These are phyloP conservation scores for Serilophus lunatus DNA, from an alignment of 2,113 vertebrate genomes.

Conservation along the genomic window DNA sequence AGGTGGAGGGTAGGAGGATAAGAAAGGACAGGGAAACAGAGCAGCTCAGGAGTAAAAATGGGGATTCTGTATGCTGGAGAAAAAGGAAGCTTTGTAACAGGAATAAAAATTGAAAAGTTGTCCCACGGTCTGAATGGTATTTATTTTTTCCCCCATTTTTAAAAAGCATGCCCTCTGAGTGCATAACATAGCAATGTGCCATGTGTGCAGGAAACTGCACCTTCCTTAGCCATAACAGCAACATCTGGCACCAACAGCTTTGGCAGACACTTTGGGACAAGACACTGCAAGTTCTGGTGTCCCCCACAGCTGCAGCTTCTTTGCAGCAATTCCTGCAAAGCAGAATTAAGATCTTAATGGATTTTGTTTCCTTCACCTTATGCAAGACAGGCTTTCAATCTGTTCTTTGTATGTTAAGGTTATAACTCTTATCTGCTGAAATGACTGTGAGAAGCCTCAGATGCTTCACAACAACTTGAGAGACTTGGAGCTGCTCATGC, in stretches of 20 bases:
- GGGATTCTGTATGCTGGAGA: background rate
- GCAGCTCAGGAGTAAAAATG: background rate
- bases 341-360: background rate
- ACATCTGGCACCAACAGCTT: background rate
- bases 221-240: background rate
- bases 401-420: background rate
- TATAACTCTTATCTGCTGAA: background rate
- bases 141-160: background rate
- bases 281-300: background rate
- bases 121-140: background rate
- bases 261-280: background rate
- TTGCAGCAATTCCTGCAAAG: background rate
- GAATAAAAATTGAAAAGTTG: background rate
- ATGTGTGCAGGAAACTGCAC: background rate
- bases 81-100: background rate
- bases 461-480: background rate
- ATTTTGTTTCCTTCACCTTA: background rate
- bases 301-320: background rate
- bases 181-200: background rate
- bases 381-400: background rate
- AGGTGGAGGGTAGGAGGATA: background rate
- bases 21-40: background rate
- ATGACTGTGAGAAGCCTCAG: background rate
- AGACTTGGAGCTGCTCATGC: background rate
- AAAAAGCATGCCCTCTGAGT: background rate